phyloP scores from a whole-genome alignment of 2,797 vertebrate species.

The Tarsius wallacei region DNA sequence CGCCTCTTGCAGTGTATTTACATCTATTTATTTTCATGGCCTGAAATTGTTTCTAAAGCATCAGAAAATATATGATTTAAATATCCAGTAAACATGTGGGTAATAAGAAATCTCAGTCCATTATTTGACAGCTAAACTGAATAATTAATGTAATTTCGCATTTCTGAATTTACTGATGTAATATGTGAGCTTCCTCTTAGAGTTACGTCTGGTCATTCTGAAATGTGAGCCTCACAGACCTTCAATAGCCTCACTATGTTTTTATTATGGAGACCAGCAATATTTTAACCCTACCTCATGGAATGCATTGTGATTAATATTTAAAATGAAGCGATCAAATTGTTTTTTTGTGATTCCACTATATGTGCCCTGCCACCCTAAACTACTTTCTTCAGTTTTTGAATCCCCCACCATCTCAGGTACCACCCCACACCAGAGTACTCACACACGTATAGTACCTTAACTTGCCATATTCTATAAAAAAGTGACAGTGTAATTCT shows the following conservation, averaged over 20 bases:
- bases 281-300: background rate
- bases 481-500: background rate
- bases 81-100: slow-evolving; percentile 7
- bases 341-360: background rate
- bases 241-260: background rate
- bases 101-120: background rate
- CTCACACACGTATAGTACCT: background rate
- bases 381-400: background rate
- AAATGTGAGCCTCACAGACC: background rate
- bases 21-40: slow-evolving; percentile 29
- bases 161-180: slow-evolving; percentile 5
- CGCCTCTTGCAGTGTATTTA: background rate
- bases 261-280: background rate
- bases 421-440: background rate
- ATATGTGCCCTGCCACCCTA: background rate
- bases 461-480: background rate
- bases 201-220: background rate
- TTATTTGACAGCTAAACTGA: slow-evolving; percentile 29
- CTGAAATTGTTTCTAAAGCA: slow-evolving; percentile 26
- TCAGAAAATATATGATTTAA: background rate
- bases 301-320: slow-evolving; percentile 1
- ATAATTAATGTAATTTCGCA: slow-evolving; percentile 14
- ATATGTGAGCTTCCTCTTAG: background rate
- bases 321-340: background rate
- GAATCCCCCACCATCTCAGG: background rate